Evolutionary conservation across 2,888 invertebrate genomes (phyloP).

Genomic region (Chrysopilus asiliformis): DNA sequence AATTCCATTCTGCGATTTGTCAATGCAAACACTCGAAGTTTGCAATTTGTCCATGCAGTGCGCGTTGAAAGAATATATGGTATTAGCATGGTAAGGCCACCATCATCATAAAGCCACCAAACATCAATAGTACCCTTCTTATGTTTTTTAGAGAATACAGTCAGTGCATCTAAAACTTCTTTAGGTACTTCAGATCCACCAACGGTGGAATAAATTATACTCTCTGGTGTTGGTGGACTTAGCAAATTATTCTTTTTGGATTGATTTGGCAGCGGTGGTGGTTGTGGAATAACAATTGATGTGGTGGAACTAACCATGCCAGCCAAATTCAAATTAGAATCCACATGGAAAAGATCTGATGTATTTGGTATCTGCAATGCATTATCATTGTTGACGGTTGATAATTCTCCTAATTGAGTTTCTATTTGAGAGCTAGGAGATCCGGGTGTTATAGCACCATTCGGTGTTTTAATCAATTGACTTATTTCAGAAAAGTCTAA

Average conservation of each 20-base stretch:
- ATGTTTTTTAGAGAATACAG: conserved; percentile 64
- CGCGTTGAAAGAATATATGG: conserved; percentile 76
- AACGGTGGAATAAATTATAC: conserved; percentile 44
- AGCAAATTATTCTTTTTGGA: conserved; percentile 18
- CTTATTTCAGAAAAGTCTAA: conserved; percentile 56
- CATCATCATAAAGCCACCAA: conserved; percentile 95
- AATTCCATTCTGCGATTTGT: conserved; percentile 65
- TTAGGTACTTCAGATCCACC: conserved; percentile 47
- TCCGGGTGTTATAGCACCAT: neutral
- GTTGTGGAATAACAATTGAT: conserved; percentile 26
- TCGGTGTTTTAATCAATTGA: conserved; percentile 21
- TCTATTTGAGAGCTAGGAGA: neutral
- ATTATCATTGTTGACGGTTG: neutral
- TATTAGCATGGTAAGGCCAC: conserved; percentile 69
- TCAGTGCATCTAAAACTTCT: conserved; percentile 53
- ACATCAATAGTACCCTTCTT: conserved; percentile 76
- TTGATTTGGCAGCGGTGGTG: conserved; percentile 24
- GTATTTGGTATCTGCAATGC: conserved; percentile 24
- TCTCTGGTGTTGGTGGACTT: conserved; percentile 22
- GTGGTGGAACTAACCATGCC: conserved; percentile 33
- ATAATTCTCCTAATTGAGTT: too few species aligned
- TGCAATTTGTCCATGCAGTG: conserved; percentile 62
- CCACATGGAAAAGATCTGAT: conserved; percentile 45
- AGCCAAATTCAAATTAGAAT: conserved; percentile 55
- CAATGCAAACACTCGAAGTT: conserved; percentile 69